A percentile compares a stretch with the other conserved stretches of the same genome.
These are phyloP conservation scores for Elgaria multicarinata DNA, from an alignment of 2,113 vertebrate species.

Conservation along the genomic window DNA sequence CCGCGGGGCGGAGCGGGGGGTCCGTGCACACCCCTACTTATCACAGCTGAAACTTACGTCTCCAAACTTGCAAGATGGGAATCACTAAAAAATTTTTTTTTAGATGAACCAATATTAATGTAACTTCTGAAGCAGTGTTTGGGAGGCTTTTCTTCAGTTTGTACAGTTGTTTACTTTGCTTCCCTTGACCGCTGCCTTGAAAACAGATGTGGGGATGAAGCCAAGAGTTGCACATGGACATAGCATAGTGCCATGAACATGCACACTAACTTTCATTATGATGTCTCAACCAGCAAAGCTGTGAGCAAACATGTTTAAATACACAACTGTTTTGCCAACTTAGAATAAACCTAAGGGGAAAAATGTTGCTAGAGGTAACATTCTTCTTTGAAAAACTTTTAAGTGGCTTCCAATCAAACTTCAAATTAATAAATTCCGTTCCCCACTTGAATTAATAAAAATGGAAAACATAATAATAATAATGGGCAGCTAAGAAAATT, in stretches of 20 bases:
- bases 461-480: constrained; percentile 1
- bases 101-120: background rate
- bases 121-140: background rate
- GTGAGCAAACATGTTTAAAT: background rate
- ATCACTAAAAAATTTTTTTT: background rate
- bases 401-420: constrained; percentile 16
- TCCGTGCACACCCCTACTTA: no score
- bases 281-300: background rate
- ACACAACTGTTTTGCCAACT: background rate
- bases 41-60: background rate
- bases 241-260: background rate
- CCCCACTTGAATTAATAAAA: constrained; percentile 39
- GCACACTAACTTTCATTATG: background rate
- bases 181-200: background rate
- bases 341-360: constrained; percentile 24
- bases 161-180: background rate
- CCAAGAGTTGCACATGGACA: background rate
- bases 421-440: constrained; percentile 18
- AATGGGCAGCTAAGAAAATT: background rate
- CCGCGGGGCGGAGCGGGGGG: no score
- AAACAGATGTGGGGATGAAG: background rate
- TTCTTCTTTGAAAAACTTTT: constrained; percentile 22
- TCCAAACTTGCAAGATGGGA: background rate
- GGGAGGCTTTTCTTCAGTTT: background rate
- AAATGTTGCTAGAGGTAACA: background rate